These are phyloP conservation scores for Lampris incognitus DNA, from an alignment of 2,113 vertebrate species.

Conservation along the genomic window DNA sequence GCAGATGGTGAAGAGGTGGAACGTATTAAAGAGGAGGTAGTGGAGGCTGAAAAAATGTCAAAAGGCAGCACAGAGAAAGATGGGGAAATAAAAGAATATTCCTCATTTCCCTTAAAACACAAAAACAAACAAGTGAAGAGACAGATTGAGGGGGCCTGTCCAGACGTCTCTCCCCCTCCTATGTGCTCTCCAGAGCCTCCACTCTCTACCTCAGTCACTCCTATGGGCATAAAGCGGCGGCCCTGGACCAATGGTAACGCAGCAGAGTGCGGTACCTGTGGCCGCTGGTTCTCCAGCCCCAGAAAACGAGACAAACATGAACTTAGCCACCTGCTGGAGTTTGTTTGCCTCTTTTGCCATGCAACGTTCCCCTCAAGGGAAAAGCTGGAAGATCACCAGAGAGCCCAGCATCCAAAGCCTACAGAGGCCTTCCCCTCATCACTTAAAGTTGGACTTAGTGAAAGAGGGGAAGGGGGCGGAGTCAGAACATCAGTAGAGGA, in stretches of 20 bases:
- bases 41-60: slow-evolving; percentile 28
- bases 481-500: slow-evolving; percentile 61
- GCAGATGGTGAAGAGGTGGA: slow-evolving; percentile 11
- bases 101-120: slow-evolving; percentile 45
- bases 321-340: slow-evolving; percentile 85
- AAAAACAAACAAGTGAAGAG: slow-evolving; percentile 62
- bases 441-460: slow-evolving; percentile 42
- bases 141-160: slow-evolving; percentile 38
- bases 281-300: slow-evolving; percentile 86
- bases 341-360: slow-evolving; percentile 81
- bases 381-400: slow-evolving; percentile 85
- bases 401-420: slow-evolving; percentile 78
- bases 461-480: slow-evolving; percentile 43
- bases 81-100: slow-evolving; percentile 44
- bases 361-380: slow-evolving; percentile 81
- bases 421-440: slow-evolving; percentile 55
- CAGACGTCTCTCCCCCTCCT: slow-evolving; percentile 46
- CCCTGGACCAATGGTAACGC: slow-evolving; percentile 81
- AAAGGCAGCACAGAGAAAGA: slow-evolving; percentile 40
- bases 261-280: slow-evolving; percentile 86
- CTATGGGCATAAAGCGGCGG: slow-evolving; percentile 65
- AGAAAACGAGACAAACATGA: slow-evolving; percentile 89
- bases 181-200: slow-evolving; percentile 65
- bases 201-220: slow-evolving; percentile 63
- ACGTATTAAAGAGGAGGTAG: slow-evolving; percentile 32